Conservation (phyloP, 64 coral and sea anemone genomes). For the Stylophora pistillata region DNA sequence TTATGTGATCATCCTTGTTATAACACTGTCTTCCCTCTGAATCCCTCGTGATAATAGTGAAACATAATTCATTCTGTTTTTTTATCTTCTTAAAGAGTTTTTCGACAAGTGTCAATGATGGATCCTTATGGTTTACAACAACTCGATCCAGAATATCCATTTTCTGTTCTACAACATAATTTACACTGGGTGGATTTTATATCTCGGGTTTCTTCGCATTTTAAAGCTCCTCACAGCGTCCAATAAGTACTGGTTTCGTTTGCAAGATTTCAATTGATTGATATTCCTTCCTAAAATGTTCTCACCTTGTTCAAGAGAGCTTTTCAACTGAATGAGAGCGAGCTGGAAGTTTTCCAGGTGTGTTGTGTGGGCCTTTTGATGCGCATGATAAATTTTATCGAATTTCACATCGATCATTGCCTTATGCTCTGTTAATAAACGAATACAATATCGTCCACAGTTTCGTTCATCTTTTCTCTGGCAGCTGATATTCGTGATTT, state of each 20-base stretch:
- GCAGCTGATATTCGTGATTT: background rate
- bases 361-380: slow-evolving; percentile 16
- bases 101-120: background rate
- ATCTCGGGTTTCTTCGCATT: background rate
- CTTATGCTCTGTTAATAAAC: background rate
- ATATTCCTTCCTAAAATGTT: background rate
- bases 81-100: background rate
- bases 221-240: background rate
- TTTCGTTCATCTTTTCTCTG: background rate
- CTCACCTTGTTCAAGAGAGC: slow-evolving; percentile 5
- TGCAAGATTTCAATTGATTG: background rate
- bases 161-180: background rate
- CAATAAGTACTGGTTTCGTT: background rate
- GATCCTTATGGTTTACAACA: background rate
- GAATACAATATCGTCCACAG: background rate
- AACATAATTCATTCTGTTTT: background rate
- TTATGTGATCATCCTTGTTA: background rate
- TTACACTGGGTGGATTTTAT: background rate
- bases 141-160: background rate
- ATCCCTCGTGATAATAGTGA: background rate
- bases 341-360: slow-evolving; percentile 16
- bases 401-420: background rate
- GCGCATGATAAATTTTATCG: slow-evolving; percentile 3
- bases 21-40: background rate
- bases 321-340: background rate